A percentile compares a stretch with the other conserved stretches of the same genome.
Conservation (phyloP, 2,113 vertebrate genomes). For the Sturnira hondurensis region DNA sequence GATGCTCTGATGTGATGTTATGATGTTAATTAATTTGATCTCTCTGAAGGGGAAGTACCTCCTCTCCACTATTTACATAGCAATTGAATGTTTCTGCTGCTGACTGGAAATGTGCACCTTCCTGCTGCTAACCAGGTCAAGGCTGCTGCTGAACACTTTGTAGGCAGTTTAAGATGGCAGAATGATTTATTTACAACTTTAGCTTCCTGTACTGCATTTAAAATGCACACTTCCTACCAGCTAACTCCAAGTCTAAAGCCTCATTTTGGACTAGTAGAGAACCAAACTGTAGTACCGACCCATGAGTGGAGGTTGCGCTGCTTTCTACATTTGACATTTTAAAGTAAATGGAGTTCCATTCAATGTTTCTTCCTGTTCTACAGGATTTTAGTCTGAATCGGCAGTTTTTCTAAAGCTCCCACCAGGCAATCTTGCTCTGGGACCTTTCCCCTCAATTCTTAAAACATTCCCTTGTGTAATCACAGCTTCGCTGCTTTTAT, state of each 20-base stretch:
- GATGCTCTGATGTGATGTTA: not conserved
- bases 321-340: slow-evolving; percentile 55
- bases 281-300: slow-evolving; percentile 59
- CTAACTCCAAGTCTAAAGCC: not conserved
- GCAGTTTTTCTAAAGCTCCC: not conserved
- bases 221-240: slow-evolving; percentile 1
- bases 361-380: not conserved
- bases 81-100: not conserved
- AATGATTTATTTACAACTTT: slow-evolving; percentile 6
- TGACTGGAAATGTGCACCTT: not conserved
- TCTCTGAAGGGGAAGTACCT: not conserved
- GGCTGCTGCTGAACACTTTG: not conserved
- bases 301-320: slow-evolving; percentile 70
- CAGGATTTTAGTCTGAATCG: not conserved
- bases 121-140: slow-evolving; percentile 32
- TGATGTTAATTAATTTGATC: not conserved
- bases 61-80: not conserved
- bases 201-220: slow-evolving; percentile 47
- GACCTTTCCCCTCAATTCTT: not conserved
- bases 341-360: slow-evolving; percentile 67
- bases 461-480: not conserved
- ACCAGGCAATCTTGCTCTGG: not conserved
- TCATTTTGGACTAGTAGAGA: slow-evolving; percentile 35
- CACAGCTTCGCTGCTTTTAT: not conserved
- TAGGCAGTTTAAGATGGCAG: not conserved